phyloP scores from a whole-genome alignment of 1,140 invertebrate genomes.

The Panagrolaimus sp. region DNA sequence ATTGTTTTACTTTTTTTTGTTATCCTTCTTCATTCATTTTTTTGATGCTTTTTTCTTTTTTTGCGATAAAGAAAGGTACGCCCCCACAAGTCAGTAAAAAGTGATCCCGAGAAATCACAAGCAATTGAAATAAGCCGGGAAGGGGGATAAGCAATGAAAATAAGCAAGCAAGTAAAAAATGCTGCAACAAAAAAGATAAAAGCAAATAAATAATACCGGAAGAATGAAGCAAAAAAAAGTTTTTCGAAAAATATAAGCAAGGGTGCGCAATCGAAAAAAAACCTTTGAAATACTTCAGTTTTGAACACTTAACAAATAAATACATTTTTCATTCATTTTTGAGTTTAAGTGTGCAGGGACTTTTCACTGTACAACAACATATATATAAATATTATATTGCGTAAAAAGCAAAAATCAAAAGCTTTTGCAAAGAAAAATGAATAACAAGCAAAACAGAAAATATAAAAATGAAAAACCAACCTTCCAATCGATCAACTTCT shows the following conservation, averaged over 20 bases:
- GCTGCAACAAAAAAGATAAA: slow-evolving; percentile 11
- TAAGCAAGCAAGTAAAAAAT: background rate
- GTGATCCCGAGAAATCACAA: slow-evolving; percentile 1
- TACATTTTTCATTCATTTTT: background rate
- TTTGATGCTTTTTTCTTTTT: background rate
- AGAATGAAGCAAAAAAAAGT: slow-evolving; percentile 5
- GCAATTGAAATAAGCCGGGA: slow-evolving; percentile 4
- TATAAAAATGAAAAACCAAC: slow-evolving; percentile 66
- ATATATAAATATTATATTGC: background rate
- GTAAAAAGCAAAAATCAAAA: slow-evolving; percentile 14
- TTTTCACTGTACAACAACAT: too few relatives aligned
- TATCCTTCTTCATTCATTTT: background rate
- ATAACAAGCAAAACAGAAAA: slow-evolving; percentile 12
- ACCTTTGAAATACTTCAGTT: background rate
- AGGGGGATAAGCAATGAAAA: background rate
- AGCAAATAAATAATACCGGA: slow-evolving; percentile 16
- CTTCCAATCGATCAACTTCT: slow-evolving; percentile 99
- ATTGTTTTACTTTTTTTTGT: background rate
- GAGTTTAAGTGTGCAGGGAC: background rate
- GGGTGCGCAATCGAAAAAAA: background rate
- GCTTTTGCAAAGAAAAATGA: slow-evolving; percentile 17
- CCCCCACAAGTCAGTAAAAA: too few relatives aligned
- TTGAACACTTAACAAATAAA: slow-evolving; percentile 8
- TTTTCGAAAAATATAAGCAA: slow-evolving; percentile 2
- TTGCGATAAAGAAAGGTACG: too few relatives aligned